Conservation (phyloP, 2,888 invertebrate species). For the Trissolcus japonicus region DNA sequence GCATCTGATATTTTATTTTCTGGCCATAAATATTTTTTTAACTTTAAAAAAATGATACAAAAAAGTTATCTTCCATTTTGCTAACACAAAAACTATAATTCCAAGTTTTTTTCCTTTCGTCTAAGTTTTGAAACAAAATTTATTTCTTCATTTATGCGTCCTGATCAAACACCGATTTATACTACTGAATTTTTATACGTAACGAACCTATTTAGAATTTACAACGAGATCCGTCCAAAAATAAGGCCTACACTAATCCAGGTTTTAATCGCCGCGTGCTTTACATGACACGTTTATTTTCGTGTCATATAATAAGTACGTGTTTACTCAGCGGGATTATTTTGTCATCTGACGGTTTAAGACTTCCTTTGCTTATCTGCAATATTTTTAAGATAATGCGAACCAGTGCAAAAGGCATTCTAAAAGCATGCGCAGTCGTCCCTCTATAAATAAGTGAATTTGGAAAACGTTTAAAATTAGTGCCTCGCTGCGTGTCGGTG, state of each 20-base stretch:
- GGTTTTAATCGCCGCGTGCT: neutral
- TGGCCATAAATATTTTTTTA: neutral
- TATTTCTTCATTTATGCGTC: neutral
- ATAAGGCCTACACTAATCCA: neutral
- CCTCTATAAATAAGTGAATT: constrained; percentile 47
- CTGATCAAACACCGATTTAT: too few relatives aligned
- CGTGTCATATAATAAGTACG: constrained; percentile 30
- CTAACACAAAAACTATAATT: neutral
- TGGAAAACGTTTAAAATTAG: constrained; percentile 53
- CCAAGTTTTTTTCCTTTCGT: too few relatives aligned
- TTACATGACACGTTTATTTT: constrained; percentile 35
- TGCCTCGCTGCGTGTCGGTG: constrained; percentile 16
- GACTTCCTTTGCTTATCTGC: constrained; percentile 32
- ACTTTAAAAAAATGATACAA: neutral
- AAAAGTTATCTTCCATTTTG: neutral
- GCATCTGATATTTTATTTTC: constrained; percentile 22
- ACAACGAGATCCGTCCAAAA: neutral
- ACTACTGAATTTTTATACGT: too few relatives aligned
- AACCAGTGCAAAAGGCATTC: constrained; percentile 19
- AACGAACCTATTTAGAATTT: too few relatives aligned
- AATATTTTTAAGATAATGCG: constrained; percentile 28
- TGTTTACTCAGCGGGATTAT: constrained; percentile 27
- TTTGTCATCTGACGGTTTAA: constrained; percentile 36
- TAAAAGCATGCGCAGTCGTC: constrained; percentile 24
- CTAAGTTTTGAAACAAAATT: neutral